phyloP scores from a whole-genome alignment of 2,113 vertebrate genomes.

The Leucopsar rothschildi region DNA sequence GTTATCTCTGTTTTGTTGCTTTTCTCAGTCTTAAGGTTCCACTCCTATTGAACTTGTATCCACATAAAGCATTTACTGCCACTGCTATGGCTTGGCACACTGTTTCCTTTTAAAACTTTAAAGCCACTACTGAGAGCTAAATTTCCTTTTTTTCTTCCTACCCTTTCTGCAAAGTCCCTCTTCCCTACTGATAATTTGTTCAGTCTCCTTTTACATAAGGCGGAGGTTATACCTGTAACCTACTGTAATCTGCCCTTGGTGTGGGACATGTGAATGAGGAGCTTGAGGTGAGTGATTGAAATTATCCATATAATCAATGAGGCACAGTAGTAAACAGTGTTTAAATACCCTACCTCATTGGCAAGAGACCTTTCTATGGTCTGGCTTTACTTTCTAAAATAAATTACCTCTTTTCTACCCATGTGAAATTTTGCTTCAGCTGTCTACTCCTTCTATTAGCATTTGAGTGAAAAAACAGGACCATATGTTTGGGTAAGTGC shows the following conservation, averaged over 20 bases:
- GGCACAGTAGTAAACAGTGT: background rate
- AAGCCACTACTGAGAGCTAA: background rate
- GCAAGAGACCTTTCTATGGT: background rate
- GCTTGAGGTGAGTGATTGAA: background rate
- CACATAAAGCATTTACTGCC: background rate
- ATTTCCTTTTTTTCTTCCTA: background rate
- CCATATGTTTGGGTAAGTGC: background rate
- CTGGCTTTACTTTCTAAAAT: background rate
- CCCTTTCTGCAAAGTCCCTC: background rate
- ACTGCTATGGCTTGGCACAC: background rate
- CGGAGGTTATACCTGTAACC: background rate
- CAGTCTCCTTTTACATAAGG: background rate
- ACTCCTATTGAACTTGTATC: background rate
- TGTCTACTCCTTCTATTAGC: background rate
- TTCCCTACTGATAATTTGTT: background rate
- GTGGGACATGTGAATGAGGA: background rate
- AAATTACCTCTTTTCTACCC: background rate
- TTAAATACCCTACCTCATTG: background rate
- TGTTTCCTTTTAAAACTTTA: background rate
- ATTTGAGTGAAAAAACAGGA: background rate
- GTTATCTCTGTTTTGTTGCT: background rate
- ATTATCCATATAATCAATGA: background rate
- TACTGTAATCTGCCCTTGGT: background rate
- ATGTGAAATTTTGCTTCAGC: background rate
- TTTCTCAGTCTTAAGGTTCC: background rate